A percentile compares a stretch with the other conserved stretches of the same genome.
Conservation (phyloP, 2,113 vertebrate species). For the Seriola dumerili region DNA sequence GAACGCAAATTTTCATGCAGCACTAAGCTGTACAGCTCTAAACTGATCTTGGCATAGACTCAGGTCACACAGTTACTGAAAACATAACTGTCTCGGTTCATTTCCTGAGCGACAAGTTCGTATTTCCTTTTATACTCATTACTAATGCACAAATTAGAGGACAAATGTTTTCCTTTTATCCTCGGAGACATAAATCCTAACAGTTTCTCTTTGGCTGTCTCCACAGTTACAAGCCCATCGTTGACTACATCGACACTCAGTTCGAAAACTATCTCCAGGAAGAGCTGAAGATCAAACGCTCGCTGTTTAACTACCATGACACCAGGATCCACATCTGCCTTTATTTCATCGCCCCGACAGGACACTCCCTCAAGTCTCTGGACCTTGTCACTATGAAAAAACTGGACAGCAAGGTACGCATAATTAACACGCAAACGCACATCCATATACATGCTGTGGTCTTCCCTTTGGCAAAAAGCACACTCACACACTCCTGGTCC, state of each 20-base stretch:
- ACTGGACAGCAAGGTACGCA: conserved; percentile 94
- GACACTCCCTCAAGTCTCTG: conserved; percentile 96
- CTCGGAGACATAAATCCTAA: conserved; percentile 27
- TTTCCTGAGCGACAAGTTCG: conserved; percentile 36
- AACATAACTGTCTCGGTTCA: conserved; percentile 40
- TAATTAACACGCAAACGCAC: conserved; percentile 1
- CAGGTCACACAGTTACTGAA: conserved; percentile 47
- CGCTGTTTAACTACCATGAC: conserved; percentile 97
- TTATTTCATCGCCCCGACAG: conserved; percentile 98
- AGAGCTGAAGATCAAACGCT: conserved; percentile 98
- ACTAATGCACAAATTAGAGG: conserved; percentile 28
- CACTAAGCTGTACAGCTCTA: conserved; percentile 39
- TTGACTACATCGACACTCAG: conserved; percentile 98
- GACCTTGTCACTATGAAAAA: conserved; percentile 99
- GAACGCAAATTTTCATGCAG: conserved; percentile 36
- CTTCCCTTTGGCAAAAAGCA: conserved; percentile 13
- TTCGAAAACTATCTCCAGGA: conserved; percentile 99
- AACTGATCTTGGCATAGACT: conserved; percentile 60
- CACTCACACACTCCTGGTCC: background rate
- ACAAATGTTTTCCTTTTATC: conserved; percentile 34
- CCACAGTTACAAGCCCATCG: conserved; percentile 97
- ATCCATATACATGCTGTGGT: background rate
- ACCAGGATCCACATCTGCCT: conserved; percentile 97
- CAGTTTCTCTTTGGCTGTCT: conserved; percentile 41
- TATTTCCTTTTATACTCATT: conserved; percentile 38